Evolutionary conservation across 2,797 vertebrate species (phyloP).

Genomic region (Oophaga sylvatica): DNA sequence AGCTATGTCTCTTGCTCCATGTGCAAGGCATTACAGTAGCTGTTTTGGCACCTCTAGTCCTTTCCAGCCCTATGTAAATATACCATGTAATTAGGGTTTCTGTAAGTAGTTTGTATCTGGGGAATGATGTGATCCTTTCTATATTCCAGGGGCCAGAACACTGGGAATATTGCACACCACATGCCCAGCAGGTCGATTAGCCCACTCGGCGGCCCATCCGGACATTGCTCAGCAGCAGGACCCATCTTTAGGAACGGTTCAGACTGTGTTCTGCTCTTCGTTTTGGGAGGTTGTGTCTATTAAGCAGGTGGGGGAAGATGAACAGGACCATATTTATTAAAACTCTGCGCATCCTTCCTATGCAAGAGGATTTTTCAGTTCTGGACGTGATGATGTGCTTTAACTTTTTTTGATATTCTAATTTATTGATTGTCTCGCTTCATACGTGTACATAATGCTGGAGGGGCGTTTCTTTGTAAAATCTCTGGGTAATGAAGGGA

Average conservation of each 20-base stretch:
- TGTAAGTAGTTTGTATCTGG: too few relatives aligned
- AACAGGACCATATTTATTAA: constrained; percentile 37
- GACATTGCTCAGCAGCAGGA: constrained; percentile 7
- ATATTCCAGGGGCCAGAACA: constrained; percentile 31
- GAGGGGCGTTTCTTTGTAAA: neutral
- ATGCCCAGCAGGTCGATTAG: neutral
- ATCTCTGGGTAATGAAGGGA: neutral
- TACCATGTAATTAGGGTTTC: too few relatives aligned
- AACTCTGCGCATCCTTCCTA: constrained; percentile 29
- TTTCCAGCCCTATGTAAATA: too few relatives aligned
- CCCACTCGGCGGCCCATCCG: neutral
- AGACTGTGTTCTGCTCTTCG: constrained; percentile 16
- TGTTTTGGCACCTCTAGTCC: too few relatives aligned
- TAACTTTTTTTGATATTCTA: constrained; percentile 36
- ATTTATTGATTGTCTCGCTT: constrained; percentile 40
- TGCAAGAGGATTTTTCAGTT: constrained; percentile 38
- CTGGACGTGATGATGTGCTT: neutral
- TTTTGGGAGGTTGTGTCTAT: constrained; percentile 20
- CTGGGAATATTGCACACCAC: neutral
- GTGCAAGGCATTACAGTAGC: too few relatives aligned
- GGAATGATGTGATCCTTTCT: neutral
- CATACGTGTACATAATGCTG: neutral
- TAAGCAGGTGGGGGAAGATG: constrained; percentile 16
- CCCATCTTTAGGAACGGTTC: neutral
- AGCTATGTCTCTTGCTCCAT: too few relatives aligned